Base-by-base conservation (phyloP, 2,888 invertebrate species). In the Chorisops tibialis region DNA sequence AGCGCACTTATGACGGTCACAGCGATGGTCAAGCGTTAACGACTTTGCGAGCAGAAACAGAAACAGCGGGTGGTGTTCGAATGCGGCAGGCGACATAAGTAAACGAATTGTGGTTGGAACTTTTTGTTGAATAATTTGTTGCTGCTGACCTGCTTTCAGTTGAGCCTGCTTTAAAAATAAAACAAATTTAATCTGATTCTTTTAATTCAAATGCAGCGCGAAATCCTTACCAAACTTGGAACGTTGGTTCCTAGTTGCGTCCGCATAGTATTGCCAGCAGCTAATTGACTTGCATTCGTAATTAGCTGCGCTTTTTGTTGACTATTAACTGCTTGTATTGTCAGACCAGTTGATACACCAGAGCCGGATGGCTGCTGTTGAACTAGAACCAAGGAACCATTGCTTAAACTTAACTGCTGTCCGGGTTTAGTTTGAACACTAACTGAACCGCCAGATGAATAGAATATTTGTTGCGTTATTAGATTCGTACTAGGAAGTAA, bases 181-280 rank as follows among this genome's bases (percentile, higher is more conserved):
- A n/a, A n/a, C n/a, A n/a, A n/a, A n/a, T n/a, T n/a, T n/a, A n/a
- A n/a, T n/a, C n/a, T n/a, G n/a, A n/a, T n/a, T n/a, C n/a, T n/a
- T n/a, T n/a, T n/a, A n/a, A n/a, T n/a, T n/a, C n/a, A n/a, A n/a
- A n/a, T n/a, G n/a, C n/a, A n/a, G n/a, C n/a, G n/a, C n/a, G n/a
- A n/a, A n/a, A n/a, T 48, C 66, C 82, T 81, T 74, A 88, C 88
- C 81, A 89, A 77, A 70, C 88, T 87, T 58, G 89, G 87, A 71
- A 88, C 83, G 74, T 71, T 75, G 24, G 77, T 74, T 63, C 74
- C 74, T 39, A 77, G 68, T 67, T 77, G 77, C 43, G 74, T 72
- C 61, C 77, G 71, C 59, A 77, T 67, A 38, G 76, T 74, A 9
- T 43, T 63, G 7, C 45, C 50, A 3, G 47, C 65, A 2, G 48